A percentile compares a stretch with the other conserved stretches of the same genome.
Conservation (phyloP, 2,888 invertebrate genomes). For the Sphaerophoria taeniata region DNA sequence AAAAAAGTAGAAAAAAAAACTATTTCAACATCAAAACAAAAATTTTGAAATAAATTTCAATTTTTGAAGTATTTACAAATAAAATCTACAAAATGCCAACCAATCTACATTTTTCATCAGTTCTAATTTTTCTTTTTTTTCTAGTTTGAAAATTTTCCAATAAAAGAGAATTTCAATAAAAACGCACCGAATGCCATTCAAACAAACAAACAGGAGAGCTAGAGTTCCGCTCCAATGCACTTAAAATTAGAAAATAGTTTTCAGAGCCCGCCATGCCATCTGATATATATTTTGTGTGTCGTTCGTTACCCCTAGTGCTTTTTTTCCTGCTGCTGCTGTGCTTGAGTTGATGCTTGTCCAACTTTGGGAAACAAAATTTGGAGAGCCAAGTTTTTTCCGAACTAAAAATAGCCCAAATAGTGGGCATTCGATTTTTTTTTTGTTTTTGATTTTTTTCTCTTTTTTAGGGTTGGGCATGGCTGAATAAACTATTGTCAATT, state of each 20-base stretch:
- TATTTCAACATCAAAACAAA: neutral
- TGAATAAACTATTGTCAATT: slow-evolving; percentile 57
- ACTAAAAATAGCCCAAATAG: slow-evolving; percentile 53
- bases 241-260: slow-evolving; percentile 73
- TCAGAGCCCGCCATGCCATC: slow-evolving; percentile 6
- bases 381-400: slow-evolving; percentile 45
- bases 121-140: neutral
- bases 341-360: neutral
- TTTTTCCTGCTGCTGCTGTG: too few species aligned
- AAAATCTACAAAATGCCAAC: slow-evolving; percentile 25
- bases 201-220: slow-evolving; percentile 30
- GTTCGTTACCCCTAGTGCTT: neutral
- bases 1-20: neutral
- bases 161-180: slow-evolving; percentile 46
- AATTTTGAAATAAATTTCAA: slow-evolving; percentile 44
- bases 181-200: slow-evolving; percentile 65
- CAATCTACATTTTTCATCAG: slow-evolving; percentile 40
- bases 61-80: slow-evolving; percentile 34
- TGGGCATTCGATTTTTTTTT: slow-evolving; percentile 13
- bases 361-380: slow-evolving; percentile 14
- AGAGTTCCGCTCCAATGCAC: slow-evolving; percentile 68
- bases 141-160: neutral
- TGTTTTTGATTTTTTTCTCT: slow-evolving; percentile 9
- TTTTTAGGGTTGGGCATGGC: slow-evolving; percentile 60
- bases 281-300: slow-evolving; percentile 1